Base-by-base conservation (phyloP, 2,113 vertebrate species). In the Ophthalmolycus amberensis region DNA sequence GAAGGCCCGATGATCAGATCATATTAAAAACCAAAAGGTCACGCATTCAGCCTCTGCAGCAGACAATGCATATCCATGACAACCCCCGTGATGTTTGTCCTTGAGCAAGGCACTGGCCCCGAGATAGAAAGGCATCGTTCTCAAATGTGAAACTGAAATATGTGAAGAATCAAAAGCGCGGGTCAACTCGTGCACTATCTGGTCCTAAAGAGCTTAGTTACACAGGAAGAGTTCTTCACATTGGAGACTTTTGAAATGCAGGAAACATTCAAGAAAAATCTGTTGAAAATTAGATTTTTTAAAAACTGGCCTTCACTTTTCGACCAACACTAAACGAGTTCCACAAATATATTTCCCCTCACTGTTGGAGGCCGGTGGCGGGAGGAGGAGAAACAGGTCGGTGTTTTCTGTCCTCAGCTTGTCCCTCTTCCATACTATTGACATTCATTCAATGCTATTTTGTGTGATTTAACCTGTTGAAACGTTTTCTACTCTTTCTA, bases 1-100 rank as follows among this genome's bases (percentile, higher is more conserved):
- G 44, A 54, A 42, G 71, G 56, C 25, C 76, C 56, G 42, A 16
- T 59, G 71, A 25, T 52, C 52, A 32, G 38, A 75, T 69, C 69
- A 34, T 32, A 9, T 75, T 59, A 46, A 37, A 38, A 40, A 68
- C 14, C n/a, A 0, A 84, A 81, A 85, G 79, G 79, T 87, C 82
- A 77, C 16, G 59, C 9, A 22, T 20, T 59, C 40, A 40, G 22
- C 27, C 20, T 9, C 20, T 18, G 32, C 46, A 56, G 52, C 38
- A 72, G 64, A 77, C 68, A 82, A 48, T 79, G 54, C 4, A 3
- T 3, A 46, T 27, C 11, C 25, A 22, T 9, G 60, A 48, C 18
- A 2, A 48, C 9, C 32, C 5, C 16, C 59, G 69, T 44, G 34
- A 59, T 29, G 60, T 6, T 5, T 50, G 27, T 65, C 74, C 52